phyloP scores from a whole-genome alignment of 2,113 vertebrate genomes.

The Sinocyclocheilus maitianheensis region DNA sequence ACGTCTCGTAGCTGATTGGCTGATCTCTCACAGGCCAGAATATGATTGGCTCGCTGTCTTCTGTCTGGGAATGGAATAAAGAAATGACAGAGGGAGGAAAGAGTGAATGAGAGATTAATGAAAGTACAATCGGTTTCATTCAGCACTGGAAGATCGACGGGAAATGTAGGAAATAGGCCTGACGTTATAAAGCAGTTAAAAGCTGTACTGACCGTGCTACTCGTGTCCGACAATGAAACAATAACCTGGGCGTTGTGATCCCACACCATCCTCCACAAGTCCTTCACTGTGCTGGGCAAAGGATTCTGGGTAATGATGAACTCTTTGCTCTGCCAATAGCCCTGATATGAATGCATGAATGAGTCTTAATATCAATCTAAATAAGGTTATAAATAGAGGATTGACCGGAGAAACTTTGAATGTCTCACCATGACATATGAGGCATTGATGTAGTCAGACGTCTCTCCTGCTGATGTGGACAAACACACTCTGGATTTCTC shows the following conservation, averaged over 20 bases:
- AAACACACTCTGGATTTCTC: constrained; percentile 85
- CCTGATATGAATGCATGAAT: constrained; percentile 71
- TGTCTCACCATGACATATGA: constrained; percentile 85
- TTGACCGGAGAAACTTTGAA: not conserved
- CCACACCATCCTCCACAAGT: constrained; percentile 99
- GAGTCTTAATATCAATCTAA: not conserved
- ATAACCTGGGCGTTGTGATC: constrained; percentile 90
- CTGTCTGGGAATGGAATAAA: constrained; percentile 56
- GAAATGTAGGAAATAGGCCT: not conserved
- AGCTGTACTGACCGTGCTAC: constrained; percentile 75
- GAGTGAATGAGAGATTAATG: not conserved
- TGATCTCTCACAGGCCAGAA: constrained; percentile 91
- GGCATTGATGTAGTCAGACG: constrained; percentile 87
- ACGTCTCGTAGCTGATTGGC: constrained; percentile 84
- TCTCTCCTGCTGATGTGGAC: constrained; percentile 78
- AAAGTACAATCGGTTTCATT: not conserved
- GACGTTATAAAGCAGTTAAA: not conserved
- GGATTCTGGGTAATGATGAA: constrained; percentile 96
- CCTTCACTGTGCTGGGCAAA: constrained; percentile 86
- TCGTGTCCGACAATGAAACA: constrained; percentile 85
- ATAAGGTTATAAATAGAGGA: not conserved
- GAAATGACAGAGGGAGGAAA: constrained; percentile 3
- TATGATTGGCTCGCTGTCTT: constrained; percentile 82
- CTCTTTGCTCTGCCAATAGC: constrained; percentile 87
- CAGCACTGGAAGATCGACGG: not conserved